These are phyloP conservation scores for Ciconia boyciana DNA, from an alignment of 2,113 vertebrate genomes.

Conservation along the genomic window DNA sequence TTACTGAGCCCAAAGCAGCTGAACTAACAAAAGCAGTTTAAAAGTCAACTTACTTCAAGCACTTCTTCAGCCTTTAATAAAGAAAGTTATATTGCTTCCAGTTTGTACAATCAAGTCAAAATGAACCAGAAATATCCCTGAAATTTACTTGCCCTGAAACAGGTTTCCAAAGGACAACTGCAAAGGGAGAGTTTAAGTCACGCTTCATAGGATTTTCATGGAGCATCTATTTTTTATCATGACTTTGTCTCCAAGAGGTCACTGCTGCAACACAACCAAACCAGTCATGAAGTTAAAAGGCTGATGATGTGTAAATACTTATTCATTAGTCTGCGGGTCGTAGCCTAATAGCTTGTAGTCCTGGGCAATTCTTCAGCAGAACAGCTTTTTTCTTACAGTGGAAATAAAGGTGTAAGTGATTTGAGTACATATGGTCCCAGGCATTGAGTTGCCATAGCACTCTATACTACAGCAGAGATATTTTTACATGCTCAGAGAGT, in stretches of 20 bases:
- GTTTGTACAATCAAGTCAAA: not conserved
- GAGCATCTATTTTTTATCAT: not conserved
- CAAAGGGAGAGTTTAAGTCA: not conserved
- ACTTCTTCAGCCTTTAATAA: not conserved
- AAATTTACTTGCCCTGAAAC: not conserved
- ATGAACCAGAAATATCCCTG: not conserved
- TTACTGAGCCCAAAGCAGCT: not conserved
- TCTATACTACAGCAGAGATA: not conserved
- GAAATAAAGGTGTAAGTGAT: not conserved
- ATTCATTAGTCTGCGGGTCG: not conserved
- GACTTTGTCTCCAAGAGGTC: not conserved
- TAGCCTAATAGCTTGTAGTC: not conserved
- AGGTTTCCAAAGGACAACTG: not conserved
- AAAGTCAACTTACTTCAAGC: not conserved
- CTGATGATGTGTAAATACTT: not conserved
- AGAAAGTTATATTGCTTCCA: not conserved
- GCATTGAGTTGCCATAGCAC: not conserved
- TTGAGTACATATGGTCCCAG: not conserved
- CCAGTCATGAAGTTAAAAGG: not conserved
- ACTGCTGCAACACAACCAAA: not conserved
- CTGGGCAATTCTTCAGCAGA: not conserved
- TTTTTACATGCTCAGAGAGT: fast-evolving
- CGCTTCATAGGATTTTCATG: not conserved
- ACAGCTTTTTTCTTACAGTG: not conserved
- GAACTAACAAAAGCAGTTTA: not conserved